phyloP scores from a whole-genome alignment of 1,140 invertebrate genomes.

The Stenopsyche tienmushanensis region DNA sequence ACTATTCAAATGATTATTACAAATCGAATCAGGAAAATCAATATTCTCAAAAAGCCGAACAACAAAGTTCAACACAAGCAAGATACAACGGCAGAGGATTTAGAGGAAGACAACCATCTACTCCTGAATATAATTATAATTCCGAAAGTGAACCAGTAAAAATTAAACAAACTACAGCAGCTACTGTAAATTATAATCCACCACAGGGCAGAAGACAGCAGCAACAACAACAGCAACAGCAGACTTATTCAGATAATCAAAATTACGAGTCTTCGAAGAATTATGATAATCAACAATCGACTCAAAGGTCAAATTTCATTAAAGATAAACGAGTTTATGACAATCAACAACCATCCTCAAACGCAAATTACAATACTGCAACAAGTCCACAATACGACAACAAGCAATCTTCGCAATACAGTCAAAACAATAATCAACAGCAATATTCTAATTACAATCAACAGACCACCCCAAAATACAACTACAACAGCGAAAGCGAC shows the following conservation, averaged over 20 bases:
- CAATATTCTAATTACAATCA: conserved; percentile 25
- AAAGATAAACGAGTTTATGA: conserved; percentile 26
- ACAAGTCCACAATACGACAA: conserved; percentile 1
- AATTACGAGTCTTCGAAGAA: conserved; percentile 11
- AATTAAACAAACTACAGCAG: conserved; percentile 19
- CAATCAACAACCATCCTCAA: conserved; percentile 11
- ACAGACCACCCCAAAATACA: conserved; percentile 18
- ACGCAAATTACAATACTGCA: conserved; percentile 13
- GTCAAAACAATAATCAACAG: conserved; percentile 21
- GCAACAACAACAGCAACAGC: conserved; percentile 19
- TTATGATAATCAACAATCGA: conserved; percentile 20
- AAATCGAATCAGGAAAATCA: conserved; percentile 42
- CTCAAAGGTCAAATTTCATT: conserved; percentile 15
- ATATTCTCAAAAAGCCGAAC: conserved; percentile 30
- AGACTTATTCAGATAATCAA: not conserved
- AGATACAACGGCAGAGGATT: conserved; percentile 24
- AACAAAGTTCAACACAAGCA: conserved; percentile 31
- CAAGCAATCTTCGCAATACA: conserved; percentile 27
- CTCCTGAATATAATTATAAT: conserved; percentile 34
- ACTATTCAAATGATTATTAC: conserved; percentile 42
- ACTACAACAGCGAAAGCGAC: conserved; percentile 20
- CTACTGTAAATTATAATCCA: conserved; percentile 9
- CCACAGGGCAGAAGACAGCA: conserved; percentile 22
- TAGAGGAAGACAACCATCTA: conserved; percentile 26
- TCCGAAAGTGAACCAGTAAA: conserved; percentile 8